Base-by-base conservation (phyloP, 2,888 invertebrate genomes). In the Syrphus vitripennis region DNA sequence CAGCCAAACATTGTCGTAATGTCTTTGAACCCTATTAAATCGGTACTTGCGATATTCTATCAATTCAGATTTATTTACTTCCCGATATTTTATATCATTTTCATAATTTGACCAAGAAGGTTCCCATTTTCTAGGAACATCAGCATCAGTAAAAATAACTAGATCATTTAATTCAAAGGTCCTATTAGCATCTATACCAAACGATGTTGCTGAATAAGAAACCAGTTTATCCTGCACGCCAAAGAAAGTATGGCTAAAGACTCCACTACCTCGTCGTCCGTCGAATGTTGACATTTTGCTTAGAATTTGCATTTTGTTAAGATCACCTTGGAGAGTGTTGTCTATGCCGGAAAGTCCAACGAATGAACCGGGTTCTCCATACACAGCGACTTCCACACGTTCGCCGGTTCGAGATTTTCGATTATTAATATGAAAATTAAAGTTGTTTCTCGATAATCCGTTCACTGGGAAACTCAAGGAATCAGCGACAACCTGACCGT, bases 401-500 rank as follows among this genome's bases (percentile, higher is more conserved):
- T 97, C 96, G 24, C 97, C 97, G 0, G 97, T 97, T 88, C 97
- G 95, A 77, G 97, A 97, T 93, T 98, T 98, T 88, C 96, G 96
- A 91, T 97, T 97, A 93, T 98, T 98, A 87, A 98, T 95, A 88
- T 93, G 94, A 26, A 97, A 95, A 4, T 96, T 95, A 92, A 97
- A 97, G 91, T 97, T 97, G 92, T 98, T 98, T 88, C 97, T 93
- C 4, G 97, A 96, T 88, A 98, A 96, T 83, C 98, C 98, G 92
- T 98, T 97, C 53, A 98, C 97, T 4, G 97, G 97, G 93, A 98
- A 97, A 29, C 97, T 98, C 88, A 98, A 93, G 88, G 97, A 96
- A 93, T 98, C 98, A 0, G 97, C 97, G 0, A 97, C 94, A 65
- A 98, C 95, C 89, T 96, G 96, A 0, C 96, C 97, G 89, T 96